Evolutionary conservation across 2,113 vertebrate genomes (phyloP).

Genomic region (Zapornia atra): DNA sequence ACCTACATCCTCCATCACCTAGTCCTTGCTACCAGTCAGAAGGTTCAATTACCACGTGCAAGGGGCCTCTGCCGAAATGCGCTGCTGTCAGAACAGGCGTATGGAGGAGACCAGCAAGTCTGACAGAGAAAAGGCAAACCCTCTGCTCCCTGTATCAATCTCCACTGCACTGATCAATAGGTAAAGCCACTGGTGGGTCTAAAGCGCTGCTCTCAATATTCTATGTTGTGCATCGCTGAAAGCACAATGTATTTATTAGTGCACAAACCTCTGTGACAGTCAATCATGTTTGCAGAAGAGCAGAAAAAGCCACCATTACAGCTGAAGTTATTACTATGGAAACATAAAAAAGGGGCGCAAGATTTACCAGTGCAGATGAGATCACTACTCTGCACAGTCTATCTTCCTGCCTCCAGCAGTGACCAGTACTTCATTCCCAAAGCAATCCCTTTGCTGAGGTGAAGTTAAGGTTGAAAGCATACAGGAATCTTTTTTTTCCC

Average conservation of each 20-base stretch:
- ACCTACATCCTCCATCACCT: background rate
- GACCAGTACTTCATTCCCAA: background rate
- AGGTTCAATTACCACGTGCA: fast-evolving
- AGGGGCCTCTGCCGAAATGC: background rate
- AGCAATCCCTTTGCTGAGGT: background rate
- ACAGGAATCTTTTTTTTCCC: background rate
- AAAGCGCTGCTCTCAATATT: background rate
- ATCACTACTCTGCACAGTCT: conserved; percentile 12
- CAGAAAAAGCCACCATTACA: background rate
- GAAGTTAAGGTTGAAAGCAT: conserved; percentile 24
- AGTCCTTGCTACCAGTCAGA: background rate
- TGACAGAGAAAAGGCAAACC: background rate
- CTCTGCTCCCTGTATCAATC: too few species aligned
- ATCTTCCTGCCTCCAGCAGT: conserved; percentile 29
- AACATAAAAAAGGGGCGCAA: background rate
- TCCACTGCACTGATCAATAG: background rate
- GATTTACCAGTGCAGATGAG: conserved; percentile 62
- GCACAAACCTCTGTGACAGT: background rate
- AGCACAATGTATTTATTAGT: background rate
- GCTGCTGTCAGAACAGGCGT: background rate
- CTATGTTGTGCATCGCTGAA: background rate
- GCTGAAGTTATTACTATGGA: background rate
- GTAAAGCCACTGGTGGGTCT: background rate
- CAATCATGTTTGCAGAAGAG: background rate
- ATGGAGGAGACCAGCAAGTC: background rate